Percentiles rank a stretch among this genome's conserved stretches.
These are phyloP conservation scores for Tyto alba DNA, from an alignment of 2,113 vertebrate genomes.

Conservation along the genomic window DNA sequence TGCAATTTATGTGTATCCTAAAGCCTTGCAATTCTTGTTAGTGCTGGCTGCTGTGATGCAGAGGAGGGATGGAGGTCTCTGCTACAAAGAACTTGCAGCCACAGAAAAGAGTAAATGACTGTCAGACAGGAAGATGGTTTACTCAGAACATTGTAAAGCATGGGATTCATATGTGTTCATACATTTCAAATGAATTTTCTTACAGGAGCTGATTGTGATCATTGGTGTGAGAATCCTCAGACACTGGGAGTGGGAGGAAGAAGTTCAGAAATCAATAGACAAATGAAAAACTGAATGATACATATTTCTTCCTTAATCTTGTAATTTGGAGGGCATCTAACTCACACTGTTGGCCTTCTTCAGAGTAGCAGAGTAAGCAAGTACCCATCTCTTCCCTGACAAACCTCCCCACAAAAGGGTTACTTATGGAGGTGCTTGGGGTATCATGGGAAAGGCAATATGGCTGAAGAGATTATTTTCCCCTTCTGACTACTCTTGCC, in stretches of 20 bases:
- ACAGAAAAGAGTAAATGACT: background rate
- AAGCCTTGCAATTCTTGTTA: background rate
- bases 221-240: background rate
- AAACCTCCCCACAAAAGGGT: background rate
- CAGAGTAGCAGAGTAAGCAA: background rate
- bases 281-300: background rate
- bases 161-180: background rate
- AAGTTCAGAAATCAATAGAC: background rate
- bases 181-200: background rate
- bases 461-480: background rate
- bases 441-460: background rate
- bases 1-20: background rate
- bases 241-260: background rate
- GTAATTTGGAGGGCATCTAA: background rate
- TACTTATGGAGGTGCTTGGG: background rate
- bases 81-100: background rate
- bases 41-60: background rate
- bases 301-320: background rate
- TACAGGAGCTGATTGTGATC: background rate
- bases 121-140: background rate
- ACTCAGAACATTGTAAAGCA: background rate
- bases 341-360: background rate
- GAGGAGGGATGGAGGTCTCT: background rate
- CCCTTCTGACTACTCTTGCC: background rate
- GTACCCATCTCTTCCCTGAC: background rate